Evolutionary conservation across 2,113 vertebrate genomes (phyloP), one percentile per base, ranked within the genome.

Genomic region (Brachypteracias leptosomus): DNA sequence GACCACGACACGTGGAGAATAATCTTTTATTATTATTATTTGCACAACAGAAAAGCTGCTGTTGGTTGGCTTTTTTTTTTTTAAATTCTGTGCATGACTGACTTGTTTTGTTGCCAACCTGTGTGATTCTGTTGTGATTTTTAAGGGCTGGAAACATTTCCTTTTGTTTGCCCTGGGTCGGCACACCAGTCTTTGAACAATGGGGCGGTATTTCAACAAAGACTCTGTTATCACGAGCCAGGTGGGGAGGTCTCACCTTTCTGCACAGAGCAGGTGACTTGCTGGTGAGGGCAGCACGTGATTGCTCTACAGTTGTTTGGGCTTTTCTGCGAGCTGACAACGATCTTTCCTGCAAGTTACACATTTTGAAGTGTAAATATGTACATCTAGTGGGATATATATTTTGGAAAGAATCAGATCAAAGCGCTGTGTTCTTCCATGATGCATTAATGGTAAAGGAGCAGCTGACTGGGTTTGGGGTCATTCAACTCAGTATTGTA

Each of bases 151-250:
- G 58, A 95, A 94, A 92, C 7, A 10, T 85, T 96, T 83, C 47
- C 54, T 78, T 96, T 95, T 97, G 94, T 95, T 94, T 67, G 72
- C 80, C 78, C 70, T 19, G 65, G 55, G 62, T 71, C 5, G 2
- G 80, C 75, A 73, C 46, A 46, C n/a, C 17, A 22, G 55, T 9
- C 78, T 78, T 74, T 52, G 82, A 84, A 97, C 95, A 96, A 96
- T 44, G 67, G 72, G 35, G 44, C 57, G 65, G 40, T 72, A 66
- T 94, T 88, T 75, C 47, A 77, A 95, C 90, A 97, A 91, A 95
- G 82, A 15, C 88, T 62, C 85, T 42, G 72, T 96, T 97, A 62
- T 94, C 15, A 14, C 61, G 36, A n/a, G 55, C 73, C 33, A 3
- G 61, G 7, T 2, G 1, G 73, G 58, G 15, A n/a, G 72, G 68